phyloP scores from a whole-genome alignment of 1,140 invertebrate species.

The Helicoverpa armigera region DNA sequence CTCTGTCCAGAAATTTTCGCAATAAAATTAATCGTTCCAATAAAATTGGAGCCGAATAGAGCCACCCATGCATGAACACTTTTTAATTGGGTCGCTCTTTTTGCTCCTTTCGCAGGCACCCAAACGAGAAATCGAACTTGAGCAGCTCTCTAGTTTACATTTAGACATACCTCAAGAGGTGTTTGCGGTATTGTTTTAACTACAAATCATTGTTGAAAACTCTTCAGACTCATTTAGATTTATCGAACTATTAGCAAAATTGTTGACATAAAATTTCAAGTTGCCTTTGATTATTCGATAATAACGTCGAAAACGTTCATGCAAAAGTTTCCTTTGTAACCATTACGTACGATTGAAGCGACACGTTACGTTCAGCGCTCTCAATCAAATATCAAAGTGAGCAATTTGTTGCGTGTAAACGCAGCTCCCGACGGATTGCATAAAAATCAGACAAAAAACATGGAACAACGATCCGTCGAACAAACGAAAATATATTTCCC shows the following conservation, averaged over 20 bases:
- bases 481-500: slow-evolving; percentile 79
- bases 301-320: background rate
- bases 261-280: slow-evolving; percentile 6
- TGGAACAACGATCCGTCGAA: slow-evolving; percentile 67
- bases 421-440: slow-evolving; percentile 74
- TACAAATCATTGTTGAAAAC: slow-evolving; percentile 3
- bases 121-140: slow-evolving; percentile 78
- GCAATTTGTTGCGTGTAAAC: slow-evolving; percentile 79
- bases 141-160: slow-evolving; percentile 55
- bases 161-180: slow-evolving; percentile 26
- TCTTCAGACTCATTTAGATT: background rate
- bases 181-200: background rate
- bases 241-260: slow-evolving; percentile 6
- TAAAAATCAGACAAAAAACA: slow-evolving; percentile 75
- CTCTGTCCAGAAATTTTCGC: slow-evolving; percentile 84
- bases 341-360: slow-evolving; percentile 2
- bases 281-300: background rate
- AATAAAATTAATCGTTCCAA: slow-evolving; percentile 86
- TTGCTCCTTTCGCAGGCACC: slow-evolving; percentile 73
- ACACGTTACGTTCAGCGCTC: slow-evolving; percentile 42
- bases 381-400: slow-evolving; percentile 80
- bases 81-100: slow-evolving; percentile 82
- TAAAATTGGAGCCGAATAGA: slow-evolving; percentile 82
- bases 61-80: slow-evolving; percentile 79
- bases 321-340: slow-evolving; percentile 8